Conservation (phyloP, 2,797 vertebrate genomes). For the Synaphobranchus kaupii region DNA sequence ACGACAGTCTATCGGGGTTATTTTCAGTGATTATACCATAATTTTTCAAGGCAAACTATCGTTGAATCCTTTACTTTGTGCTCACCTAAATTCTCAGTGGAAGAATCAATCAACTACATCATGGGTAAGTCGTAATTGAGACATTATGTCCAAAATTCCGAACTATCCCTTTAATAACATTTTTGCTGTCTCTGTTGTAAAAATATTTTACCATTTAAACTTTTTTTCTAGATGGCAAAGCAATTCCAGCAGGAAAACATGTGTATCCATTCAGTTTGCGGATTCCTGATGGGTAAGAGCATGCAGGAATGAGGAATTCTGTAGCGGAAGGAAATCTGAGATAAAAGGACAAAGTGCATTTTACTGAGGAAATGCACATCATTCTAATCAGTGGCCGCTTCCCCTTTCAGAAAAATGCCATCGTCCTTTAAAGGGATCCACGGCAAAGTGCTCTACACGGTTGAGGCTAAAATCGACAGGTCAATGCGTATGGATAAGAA, state of each 20-base stretch:
- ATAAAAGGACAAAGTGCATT: not conserved
- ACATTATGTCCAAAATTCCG: no score
- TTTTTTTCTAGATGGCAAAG: slow-evolving; percentile 9
- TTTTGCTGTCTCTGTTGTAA: not conserved
- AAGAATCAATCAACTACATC: no score
- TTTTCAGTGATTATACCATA: no score
- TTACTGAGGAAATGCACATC: not conserved
- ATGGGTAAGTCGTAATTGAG: no score
- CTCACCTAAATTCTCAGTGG: no score
- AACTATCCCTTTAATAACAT: not conserved
- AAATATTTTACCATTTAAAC: not conserved
- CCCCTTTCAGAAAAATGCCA: slow-evolving; percentile 59
- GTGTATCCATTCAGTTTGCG: slow-evolving; percentile 63
- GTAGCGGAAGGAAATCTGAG: not conserved
- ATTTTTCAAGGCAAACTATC: no score
- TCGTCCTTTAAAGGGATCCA: slow-evolving; percentile 57
- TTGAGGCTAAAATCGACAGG: slow-evolving; percentile 63
- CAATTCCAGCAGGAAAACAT: slow-evolving; percentile 59
- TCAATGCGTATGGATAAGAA: slow-evolving; percentile 55
- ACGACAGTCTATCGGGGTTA: no score
- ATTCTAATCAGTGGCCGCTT: slow-evolving; percentile 3
- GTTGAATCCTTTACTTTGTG: no score
- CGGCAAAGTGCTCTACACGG: slow-evolving; percentile 60
- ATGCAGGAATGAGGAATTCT: not conserved
- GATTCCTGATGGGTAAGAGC: slow-evolving; percentile 62